Percentiles rank a stretch among this genome's conserved stretches.
Conservation (phyloP, 2,797 vertebrate genomes). For the Lepidocolaptes lacrymiger region DNA sequence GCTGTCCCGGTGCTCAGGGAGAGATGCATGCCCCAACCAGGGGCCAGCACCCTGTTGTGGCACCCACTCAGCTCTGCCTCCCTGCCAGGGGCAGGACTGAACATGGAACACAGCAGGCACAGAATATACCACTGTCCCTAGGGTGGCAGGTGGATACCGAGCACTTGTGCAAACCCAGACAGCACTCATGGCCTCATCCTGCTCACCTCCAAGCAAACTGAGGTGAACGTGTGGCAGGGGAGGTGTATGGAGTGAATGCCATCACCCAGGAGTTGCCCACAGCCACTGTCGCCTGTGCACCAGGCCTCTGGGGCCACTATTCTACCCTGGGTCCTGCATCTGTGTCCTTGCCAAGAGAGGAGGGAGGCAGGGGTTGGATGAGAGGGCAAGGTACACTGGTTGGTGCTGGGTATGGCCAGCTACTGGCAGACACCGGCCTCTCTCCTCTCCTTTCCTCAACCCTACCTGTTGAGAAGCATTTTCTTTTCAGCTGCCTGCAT, state of each 20-base stretch:
- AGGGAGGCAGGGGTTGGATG: background rate
- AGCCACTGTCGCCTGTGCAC: background rate
- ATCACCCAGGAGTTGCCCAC: background rate
- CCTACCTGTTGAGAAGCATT: background rate
- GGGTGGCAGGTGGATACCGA: background rate
- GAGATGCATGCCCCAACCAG: background rate
- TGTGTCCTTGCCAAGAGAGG: background rate
- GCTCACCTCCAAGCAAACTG: background rate
- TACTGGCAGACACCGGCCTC: rapidly evolving
- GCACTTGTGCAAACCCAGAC: background rate
- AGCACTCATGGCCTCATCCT: background rate
- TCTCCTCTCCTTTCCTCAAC: background rate
- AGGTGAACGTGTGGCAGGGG: background rate
- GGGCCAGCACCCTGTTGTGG: background rate
- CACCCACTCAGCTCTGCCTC: background rate
- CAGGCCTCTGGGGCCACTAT: background rate
- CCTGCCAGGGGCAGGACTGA: background rate
- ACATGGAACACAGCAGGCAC: rapidly evolving
- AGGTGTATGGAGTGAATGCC: background rate
- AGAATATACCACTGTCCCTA: background rate
- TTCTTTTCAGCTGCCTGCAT: background rate
- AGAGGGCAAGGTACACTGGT: background rate
- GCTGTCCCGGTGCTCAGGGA: rapidly evolving
- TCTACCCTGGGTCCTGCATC: background rate
- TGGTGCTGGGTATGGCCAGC: background rate